These are phyloP conservation scores for Bergia sp. DNA, from an alignment of 92 coral and sea anemone genomes.

Conservation along the genomic window DNA sequence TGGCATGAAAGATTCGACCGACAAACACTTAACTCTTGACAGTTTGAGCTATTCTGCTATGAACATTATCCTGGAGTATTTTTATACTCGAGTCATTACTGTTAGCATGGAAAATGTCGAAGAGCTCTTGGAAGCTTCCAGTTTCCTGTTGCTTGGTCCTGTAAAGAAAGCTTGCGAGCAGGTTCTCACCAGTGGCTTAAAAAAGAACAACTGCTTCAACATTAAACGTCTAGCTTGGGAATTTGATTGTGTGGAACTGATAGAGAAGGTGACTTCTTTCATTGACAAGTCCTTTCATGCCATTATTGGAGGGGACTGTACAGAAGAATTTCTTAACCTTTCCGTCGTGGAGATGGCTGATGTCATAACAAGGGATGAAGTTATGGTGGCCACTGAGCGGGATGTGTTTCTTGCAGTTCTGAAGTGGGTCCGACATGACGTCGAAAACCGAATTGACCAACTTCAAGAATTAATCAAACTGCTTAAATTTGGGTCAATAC, in stretches of 20 bases:
- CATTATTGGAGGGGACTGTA: slow-evolving; percentile 44
- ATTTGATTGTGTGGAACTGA: slow-evolving; percentile 62
- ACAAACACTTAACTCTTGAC: slow-evolving; percentile 55
- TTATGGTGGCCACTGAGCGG: slow-evolving; percentile 65
- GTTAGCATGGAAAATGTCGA: slow-evolving; percentile 61
- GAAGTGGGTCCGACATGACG: slow-evolving; percentile 72
- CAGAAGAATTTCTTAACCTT: slow-evolving; percentile 69
- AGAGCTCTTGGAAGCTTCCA: slow-evolving; percentile 74
- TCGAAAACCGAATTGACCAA: slow-evolving; percentile 31
- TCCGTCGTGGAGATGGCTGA: slow-evolving; percentile 46
- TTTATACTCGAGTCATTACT: slow-evolving; percentile 73
- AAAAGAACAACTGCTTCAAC: slow-evolving; percentile 69
- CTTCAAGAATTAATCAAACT: slow-evolving; percentile 54
- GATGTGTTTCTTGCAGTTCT: slow-evolving; percentile 72
- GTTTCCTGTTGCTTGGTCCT: slow-evolving; percentile 68
- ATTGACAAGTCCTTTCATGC: slow-evolving; percentile 62
- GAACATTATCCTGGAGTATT: slow-evolving; percentile 75
- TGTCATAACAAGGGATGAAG: slow-evolving; percentile 58
- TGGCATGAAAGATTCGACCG: slow-evolving; percentile 80
- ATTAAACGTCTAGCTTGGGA: slow-evolving; percentile 64
- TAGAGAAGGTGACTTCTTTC: slow-evolving; percentile 54
- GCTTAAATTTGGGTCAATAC: slow-evolving; percentile 50
- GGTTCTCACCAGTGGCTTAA: slow-evolving; percentile 54
- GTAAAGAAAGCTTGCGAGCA: slow-evolving; percentile 74
- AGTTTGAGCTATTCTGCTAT: slow-evolving; percentile 60